A percentile compares a stretch with the other conserved stretches of the same genome.
Evolutionary conservation across 2,113 vertebrate species (phyloP).

Genomic region (Lates calcarifer): DNA sequence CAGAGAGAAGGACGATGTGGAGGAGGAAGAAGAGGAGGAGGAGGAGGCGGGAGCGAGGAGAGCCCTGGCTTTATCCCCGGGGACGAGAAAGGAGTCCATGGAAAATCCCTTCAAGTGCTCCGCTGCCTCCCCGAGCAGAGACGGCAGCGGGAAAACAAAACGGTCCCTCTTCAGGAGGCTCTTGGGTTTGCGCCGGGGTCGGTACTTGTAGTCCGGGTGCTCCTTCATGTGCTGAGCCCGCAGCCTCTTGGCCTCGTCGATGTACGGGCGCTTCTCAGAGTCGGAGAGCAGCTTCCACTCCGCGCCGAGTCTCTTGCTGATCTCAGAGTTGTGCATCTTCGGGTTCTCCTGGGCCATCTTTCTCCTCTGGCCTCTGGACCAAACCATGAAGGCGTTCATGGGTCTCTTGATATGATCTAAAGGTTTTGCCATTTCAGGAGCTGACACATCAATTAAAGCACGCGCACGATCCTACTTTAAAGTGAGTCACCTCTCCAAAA

Average conservation of each 20-base stretch:
- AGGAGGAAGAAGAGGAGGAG: constrained; percentile 88
- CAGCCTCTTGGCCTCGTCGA: constrained; percentile 96
- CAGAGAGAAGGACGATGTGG: constrained; percentile 90
- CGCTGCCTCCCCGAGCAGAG: constrained; percentile 89
- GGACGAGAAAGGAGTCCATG: constrained; percentile 89
- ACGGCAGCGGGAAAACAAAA: constrained; percentile 91
- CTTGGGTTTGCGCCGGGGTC: constrained; percentile 95
- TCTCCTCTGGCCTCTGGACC: constrained; percentile 95
- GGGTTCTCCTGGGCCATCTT: constrained; percentile 98
- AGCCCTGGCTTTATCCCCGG: constrained; percentile 90
- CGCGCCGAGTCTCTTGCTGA: constrained; percentile 95
- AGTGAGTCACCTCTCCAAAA: constrained; percentile 34
- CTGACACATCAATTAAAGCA: constrained; percentile 34
- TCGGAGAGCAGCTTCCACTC: constrained; percentile 96
- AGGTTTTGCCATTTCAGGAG: constrained; percentile 90
- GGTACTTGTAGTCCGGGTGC: constrained; percentile 98
- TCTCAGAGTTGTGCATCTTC: constrained; percentile 99
- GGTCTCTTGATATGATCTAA: constrained; percentile 97
- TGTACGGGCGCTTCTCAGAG: constrained; percentile 94
- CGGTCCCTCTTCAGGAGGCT: constrained; percentile 92
- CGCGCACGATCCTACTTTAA: constrained; percentile 1
- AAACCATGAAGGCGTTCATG: constrained; percentile 99
- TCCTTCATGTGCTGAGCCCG: constrained; percentile 98
- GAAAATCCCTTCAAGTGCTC: constrained; percentile 93
- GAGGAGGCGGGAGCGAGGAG: constrained; percentile 89